These are phyloP conservation scores for Malacoraja senta DNA, from an alignment of 2,797 vertebrate genomes.

Conservation along the genomic window DNA sequence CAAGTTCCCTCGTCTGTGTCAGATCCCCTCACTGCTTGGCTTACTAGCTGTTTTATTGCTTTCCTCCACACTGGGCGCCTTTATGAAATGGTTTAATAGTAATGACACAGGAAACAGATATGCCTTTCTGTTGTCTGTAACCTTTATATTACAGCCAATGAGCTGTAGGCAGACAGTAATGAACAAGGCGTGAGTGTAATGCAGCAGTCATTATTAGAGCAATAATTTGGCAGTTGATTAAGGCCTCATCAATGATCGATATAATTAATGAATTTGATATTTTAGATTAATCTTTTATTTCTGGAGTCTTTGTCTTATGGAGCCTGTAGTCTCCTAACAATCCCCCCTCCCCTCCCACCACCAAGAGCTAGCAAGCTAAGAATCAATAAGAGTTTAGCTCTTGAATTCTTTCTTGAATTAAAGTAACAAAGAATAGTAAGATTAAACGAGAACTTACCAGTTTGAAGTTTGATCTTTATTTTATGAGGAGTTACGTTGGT, in stretches of 20 bases:
- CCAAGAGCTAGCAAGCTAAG: no score
- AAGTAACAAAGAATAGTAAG: no score
- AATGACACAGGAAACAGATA: not conserved
- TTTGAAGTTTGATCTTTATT: no score
- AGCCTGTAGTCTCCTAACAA: no score
- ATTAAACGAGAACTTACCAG: no score
- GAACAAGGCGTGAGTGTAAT: not conserved
- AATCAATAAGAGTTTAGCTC: no score
- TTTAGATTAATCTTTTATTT: no score
- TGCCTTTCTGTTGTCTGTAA: not conserved
- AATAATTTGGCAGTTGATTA: not conserved
- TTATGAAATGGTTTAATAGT: constrained; percentile 15
- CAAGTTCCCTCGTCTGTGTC: not conserved
- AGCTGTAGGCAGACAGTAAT: not conserved
- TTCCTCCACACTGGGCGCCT: not conserved
- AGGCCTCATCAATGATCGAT: not conserved
- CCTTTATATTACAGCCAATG: not conserved
- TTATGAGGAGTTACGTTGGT: no score
- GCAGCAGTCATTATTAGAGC: not conserved
- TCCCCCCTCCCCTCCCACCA: no score
- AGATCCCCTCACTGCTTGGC: not conserved
- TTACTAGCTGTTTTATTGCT: not conserved
- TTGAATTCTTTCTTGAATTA: no score
- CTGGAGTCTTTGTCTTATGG: no score
- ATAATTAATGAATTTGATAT: no score